These are phyloP conservation scores for Cochlearius cochlearius DNA, from an alignment of 2,113 vertebrate species.

Conservation along the genomic window DNA sequence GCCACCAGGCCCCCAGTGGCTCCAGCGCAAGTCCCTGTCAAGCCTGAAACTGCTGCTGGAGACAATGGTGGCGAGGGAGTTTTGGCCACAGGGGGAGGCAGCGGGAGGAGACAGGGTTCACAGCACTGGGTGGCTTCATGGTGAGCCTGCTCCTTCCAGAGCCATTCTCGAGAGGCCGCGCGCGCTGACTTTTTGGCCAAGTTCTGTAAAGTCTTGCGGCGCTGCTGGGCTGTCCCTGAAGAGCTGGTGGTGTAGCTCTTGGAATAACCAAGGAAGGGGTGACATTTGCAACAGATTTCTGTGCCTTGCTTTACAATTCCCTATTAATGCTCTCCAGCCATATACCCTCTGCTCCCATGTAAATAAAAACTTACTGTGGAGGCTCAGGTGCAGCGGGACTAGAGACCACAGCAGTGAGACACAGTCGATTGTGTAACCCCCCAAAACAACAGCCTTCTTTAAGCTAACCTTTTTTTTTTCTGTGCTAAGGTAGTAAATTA, in stretches of 20 bases:
- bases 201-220: neutral
- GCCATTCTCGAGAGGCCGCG: fast-evolving
- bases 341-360: neutral
- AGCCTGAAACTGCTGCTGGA: neutral
- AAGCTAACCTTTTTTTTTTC: neutral
- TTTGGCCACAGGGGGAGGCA: neutral
- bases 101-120: neutral
- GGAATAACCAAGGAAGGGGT: too few relatives aligned
- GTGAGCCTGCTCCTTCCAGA: neutral
- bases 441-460: neutral
- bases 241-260: neutral
- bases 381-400: neutral
- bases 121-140: neutral
- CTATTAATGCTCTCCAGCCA: neutral
- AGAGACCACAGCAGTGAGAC: neutral
- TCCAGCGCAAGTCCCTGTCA: neutral
- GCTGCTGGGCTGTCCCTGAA: neutral
- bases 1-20: neutral
- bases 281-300: neutral
- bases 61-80: neutral
- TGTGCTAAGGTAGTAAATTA: neutral
- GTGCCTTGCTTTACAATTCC: neutral
- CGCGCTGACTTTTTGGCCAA: neutral
- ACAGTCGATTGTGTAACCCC: neutral
- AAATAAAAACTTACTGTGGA: neutral